Conservation (phyloP, 35 echinoderm and acorn worm genomes). For the Eucidaris tribuloides region DNA sequence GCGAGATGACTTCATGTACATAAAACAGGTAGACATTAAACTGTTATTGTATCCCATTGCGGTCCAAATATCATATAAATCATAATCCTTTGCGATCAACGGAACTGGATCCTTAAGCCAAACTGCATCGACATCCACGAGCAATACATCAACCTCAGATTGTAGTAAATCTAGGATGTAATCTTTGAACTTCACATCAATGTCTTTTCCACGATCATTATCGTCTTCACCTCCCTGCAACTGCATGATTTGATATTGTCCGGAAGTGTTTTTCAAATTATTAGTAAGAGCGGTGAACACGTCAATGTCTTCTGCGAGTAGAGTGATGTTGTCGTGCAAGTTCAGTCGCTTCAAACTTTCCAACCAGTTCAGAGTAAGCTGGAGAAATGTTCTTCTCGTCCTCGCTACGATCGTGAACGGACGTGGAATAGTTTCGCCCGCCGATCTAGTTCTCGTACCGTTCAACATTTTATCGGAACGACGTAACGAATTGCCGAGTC, state of each 20-base stretch:
- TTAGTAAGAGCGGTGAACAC: background rate
- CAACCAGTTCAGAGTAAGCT: slow-evolving; percentile 79
- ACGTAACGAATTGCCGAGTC: too few relatives aligned
- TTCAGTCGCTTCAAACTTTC: slow-evolving; percentile 45
- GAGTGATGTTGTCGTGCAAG: slow-evolving; percentile 17
- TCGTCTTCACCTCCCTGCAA: background rate
- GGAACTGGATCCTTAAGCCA: slow-evolving; percentile 53
- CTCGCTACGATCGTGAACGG: slow-evolving; percentile 39
- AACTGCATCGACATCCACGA: slow-evolving; percentile 38
- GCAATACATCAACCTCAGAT: slow-evolving; percentile 8
- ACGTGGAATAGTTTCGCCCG: background rate
- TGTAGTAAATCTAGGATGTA: slow-evolving; percentile 7
- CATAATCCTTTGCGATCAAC: slow-evolving; percentile 5
- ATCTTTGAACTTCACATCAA: background rate
- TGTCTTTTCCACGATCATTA: background rate
- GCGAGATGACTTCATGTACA: slow-evolving; percentile 24
- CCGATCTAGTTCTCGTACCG: too few relatives aligned
- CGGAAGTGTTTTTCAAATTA: background rate
- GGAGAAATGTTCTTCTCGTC: slow-evolving; percentile 47
- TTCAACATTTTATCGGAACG: too few relatives aligned
- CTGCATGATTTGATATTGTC: background rate
- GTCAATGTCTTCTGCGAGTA: background rate
- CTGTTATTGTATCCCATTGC: slow-evolving; percentile 13
- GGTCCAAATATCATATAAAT: slow-evolving; percentile 20
- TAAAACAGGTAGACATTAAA: slow-evolving; percentile 33